Base-by-base conservation (phyloP, 1,140 invertebrate species). In the Scaptodrosophila lebanonensis region DNA sequence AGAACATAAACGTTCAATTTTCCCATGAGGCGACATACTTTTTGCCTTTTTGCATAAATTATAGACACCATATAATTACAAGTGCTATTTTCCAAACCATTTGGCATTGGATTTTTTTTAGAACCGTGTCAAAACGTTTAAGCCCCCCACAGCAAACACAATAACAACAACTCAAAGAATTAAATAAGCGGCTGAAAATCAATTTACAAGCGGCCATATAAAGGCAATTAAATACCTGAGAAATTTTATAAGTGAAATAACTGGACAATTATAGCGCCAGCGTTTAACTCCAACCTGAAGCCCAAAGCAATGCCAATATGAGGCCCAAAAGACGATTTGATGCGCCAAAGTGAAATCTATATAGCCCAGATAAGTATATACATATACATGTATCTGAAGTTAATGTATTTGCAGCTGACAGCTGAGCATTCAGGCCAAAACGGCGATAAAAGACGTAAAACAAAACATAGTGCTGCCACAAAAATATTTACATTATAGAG, bases 81-180 rank as follows among this genome's bases (percentile, higher is more conserved):
- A n/a, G n/a, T n/a, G n/a, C n/a, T n/a, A n/a, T 73, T 65, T 65
- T n/a, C n/a, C n/a, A n/a, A 65, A 72, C 53, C 20, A 30, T 16
- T 47, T 27, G 25, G 9, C 5, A 30, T 16, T 43, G 43, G 38
- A 30, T 35, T 38, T 33, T 27, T 18, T 40, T 27, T 42, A 59
- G 64, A 73, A 69, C 50, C 32, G 50, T 73, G 70, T 58, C 70
- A 75, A 52, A 65, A 32, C 36, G 57, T 45, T 62, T 57, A 49
- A n/a, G n/a, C n/a, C n/a, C n/a, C n/a, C n/a, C n/a, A n/a, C n/a
- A n/a, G 13, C 32, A 22, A 54, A 48, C 30, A 13, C 44, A 48
- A 38, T 43, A 48, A 56, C 54, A 56, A 43, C 36, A 25, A 38
- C 11, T 40, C n/a, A n/a, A n/a, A n/a, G n/a, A n/a, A 47, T 35